These are phyloP conservation scores for Creontiades dilutus DNA, from an alignment of 2,888 invertebrate species.

Conservation along the genomic window DNA sequence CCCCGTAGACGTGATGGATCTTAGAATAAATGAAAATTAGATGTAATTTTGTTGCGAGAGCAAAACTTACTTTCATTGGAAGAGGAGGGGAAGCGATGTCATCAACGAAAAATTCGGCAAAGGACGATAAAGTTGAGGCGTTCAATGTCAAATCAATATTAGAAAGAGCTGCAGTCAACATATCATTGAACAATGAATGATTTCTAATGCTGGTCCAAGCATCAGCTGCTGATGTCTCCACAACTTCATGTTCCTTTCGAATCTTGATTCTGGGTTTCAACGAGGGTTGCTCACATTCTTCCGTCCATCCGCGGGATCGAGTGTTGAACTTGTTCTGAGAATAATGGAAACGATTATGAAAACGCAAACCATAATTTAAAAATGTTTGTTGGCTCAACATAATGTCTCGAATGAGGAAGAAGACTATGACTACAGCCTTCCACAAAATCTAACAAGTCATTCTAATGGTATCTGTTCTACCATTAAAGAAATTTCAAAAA, in stretches of 20 bases:
- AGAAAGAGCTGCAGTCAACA: slow-evolving; percentile 75
- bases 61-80: slow-evolving; percentile 85
- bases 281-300: slow-evolving; percentile 79
- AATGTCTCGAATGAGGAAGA: too few species aligned
- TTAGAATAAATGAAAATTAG: too few species aligned
- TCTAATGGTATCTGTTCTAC: too few species aligned
- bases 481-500: too few species aligned
- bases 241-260: slow-evolving; percentile 82
- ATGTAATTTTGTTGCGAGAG: too few species aligned
- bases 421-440: too few species aligned
- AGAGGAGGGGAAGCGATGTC: slow-evolving; percentile 89
- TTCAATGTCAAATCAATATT: slow-evolving; percentile 85
- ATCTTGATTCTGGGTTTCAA: slow-evolving; percentile 81
- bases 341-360: not conserved
- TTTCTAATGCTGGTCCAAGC: slow-evolving; percentile 74
- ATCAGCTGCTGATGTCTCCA: slow-evolving; percentile 76
- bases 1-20: too few species aligned
- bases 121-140: slow-evolving; percentile 89
- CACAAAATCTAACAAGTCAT: too few species aligned
- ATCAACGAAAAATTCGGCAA: slow-evolving; percentile 92
- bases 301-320: slow-evolving; percentile 89
- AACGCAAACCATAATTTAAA: too few species aligned
- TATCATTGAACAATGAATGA: slow-evolving; percentile 76
- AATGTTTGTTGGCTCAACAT: too few species aligned
- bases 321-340: slow-evolving; percentile 89